Percentiles rank a stretch among this genome's conserved stretches.
phyloP scores from a whole-genome alignment of 2,113 vertebrate species.

The Semnopithecus entellus region DNA sequence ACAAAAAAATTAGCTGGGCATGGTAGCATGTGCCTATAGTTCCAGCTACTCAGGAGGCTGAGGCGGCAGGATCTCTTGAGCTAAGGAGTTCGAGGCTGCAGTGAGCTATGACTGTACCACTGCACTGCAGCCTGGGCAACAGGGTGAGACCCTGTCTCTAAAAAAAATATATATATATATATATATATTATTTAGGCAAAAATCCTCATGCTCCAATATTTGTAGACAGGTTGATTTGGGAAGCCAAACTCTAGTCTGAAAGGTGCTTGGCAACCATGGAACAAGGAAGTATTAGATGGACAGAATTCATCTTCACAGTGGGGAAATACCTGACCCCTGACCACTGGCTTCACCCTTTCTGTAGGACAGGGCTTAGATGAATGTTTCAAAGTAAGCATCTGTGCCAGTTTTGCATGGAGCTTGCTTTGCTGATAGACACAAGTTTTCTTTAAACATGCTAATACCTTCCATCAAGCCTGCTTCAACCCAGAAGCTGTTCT shows the following conservation, averaged over 20 bases:
- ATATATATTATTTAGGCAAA: background rate
- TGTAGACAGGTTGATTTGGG: background rate
- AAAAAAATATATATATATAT: background rate
- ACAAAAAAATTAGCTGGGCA: too few relatives aligned
- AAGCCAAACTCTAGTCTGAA: background rate
- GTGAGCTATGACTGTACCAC: too few relatives aligned
- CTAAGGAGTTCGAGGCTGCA: too few relatives aligned
- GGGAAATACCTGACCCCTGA: background rate
- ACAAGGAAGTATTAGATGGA: background rate
- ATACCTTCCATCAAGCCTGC: background rate
- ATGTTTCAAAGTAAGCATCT: background rate
- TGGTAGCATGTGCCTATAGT: too few relatives aligned
- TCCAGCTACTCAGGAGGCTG: too few relatives aligned
- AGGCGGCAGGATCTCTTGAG: too few relatives aligned
- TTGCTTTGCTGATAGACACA: background rate
- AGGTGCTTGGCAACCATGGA: background rate
- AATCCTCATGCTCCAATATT: background rate
- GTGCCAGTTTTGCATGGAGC: background rate
- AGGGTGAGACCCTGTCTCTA: too few relatives aligned
- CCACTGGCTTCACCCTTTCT: background rate
- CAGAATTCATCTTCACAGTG: background rate
- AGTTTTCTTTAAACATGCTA: background rate
- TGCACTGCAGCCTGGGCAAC: too few relatives aligned
- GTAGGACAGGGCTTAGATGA: background rate
- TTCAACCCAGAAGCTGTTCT: background rate